phyloP scores from a whole-genome alignment of 2,113 vertebrate genomes.

The Toxotes chatareus region DNA sequence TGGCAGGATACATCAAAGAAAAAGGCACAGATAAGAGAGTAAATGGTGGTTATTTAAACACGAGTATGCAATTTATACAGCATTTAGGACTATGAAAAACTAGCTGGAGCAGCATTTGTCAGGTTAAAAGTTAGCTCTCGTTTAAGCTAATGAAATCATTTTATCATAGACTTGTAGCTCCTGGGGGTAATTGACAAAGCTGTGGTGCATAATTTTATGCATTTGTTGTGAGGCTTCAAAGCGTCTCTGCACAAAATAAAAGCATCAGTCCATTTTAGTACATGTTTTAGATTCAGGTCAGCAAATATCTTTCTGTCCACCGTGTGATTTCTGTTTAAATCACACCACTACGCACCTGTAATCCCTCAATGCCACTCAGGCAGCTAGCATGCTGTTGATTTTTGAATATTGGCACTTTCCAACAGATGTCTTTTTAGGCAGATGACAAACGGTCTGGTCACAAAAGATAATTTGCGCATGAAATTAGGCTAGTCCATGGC shows the following conservation, averaged over 20 bases:
- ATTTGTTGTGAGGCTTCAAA: not conserved
- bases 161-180: constrained; percentile 6
- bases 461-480: not conserved
- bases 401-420: not conserved
- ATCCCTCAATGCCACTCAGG: not conserved
- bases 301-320: not conserved
- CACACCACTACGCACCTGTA: not conserved
- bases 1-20: constrained; percentile 12
- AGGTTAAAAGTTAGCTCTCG: not conserved
- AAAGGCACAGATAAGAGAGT: not conserved
- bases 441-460: not conserved
- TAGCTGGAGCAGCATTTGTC: constrained; percentile 9
- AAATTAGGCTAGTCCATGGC: not conserved
- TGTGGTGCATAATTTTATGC: not conserved
- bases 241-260: not conserved
- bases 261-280: not conserved
- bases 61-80: not conserved
- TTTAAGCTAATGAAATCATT: constrained; percentile 27
- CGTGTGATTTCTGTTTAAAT: constrained; percentile 18
- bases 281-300: not conserved
- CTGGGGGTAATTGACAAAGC: constrained; percentile 2
- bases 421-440: constrained; percentile 1
- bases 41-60: constrained; percentile 19
- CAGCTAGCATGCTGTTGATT: not conserved
- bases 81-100: constrained; percentile 7